Percentiles rank a stretch among this genome's conserved stretches.
Evolutionary conservation across 2,113 vertebrate species (phyloP).

Genomic region (Chunga burmeisteri): DNA sequence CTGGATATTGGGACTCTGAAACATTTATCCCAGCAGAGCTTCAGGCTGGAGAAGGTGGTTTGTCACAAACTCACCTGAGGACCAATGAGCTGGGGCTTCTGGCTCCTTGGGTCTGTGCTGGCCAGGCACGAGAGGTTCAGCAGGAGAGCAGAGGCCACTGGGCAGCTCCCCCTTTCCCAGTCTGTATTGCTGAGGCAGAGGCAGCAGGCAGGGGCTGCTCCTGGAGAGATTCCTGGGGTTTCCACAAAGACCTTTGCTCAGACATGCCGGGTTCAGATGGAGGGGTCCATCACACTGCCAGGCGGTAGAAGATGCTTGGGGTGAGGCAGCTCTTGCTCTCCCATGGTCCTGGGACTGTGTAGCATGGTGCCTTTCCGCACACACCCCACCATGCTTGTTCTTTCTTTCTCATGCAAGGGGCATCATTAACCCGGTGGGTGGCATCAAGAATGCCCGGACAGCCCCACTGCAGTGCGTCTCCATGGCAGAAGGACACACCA

Average conservation of each 20-base stretch:
- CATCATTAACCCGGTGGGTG: slow-evolving; percentile 89
- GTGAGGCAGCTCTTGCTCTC: neutral
- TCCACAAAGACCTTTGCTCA: neutral
- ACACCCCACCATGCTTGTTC: neutral
- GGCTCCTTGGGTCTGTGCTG: neutral
- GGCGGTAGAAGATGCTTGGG: neutral
- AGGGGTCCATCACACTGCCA: neutral
- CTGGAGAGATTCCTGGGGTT: neutral
- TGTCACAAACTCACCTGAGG: neutral
- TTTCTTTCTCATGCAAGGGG: slow-evolving; percentile 81
- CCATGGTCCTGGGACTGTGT: neutral
- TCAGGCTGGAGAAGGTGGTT: neutral
- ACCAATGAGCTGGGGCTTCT: neutral
- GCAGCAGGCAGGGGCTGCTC: neutral
- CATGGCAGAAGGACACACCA: slow-evolving; percentile 93
- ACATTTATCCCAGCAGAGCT: neutral
- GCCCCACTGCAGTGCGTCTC: slow-evolving; percentile 93
- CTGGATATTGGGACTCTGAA: neutral
- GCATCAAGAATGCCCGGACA: slow-evolving; percentile 87
- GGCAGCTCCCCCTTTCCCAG: neutral
- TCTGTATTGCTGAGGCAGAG: neutral
- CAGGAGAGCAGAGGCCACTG: neutral
- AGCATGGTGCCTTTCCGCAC: rapidly evolving
- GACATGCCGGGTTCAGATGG: rapidly evolving
- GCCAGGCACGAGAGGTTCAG: neutral